Base-by-base conservation (phyloP, 2,797 vertebrate species). In the Pelodytes ibericus region DNA sequence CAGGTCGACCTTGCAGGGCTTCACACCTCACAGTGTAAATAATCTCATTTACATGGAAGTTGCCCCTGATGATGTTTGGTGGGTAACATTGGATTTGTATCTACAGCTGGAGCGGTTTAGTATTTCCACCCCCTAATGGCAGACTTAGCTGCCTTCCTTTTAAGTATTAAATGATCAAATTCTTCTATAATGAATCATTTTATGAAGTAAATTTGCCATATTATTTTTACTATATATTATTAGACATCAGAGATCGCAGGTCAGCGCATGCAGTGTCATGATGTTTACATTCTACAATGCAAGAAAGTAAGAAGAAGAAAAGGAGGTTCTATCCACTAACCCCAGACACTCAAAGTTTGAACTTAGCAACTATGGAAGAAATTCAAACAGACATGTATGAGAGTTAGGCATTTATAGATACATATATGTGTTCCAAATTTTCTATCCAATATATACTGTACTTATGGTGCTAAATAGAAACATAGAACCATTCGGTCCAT, bases 41-140 rank as follows among this genome's bases (percentile, higher is more conserved):
- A 56, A 15, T 29, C 33, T 3, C 20, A 41, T 53, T 27, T 9
- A 47, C 20, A 44, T 24, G 18, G 41, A 63, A 47, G 20, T 10
- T 59, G 31, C 44, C 20, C 62, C 29, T 27, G 26, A 49, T 66
- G 26, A 66, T 49, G 15, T 27, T 53, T 64, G 51, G 36, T 26
- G 39, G 33, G 26, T 59, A 31, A 31, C 13, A 60, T 13, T 25
- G 36, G 5, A 53, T 59, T n/a, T 77, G 75, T 77, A 30, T 77
- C 51, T 59, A 72, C 75, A 77, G 61, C 75, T 77, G 75, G 75
- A 33, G 25, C 4, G 26, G 41, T 65, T 77, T 71, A 71, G 29
- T 6, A 26, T 29, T 29, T 58, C 47, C 33, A 49, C 51, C 25
- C 27, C 22, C 36, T 51, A n/a, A 18, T 59, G 20, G 58, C 66